Conservation (phyloP, 2,888 invertebrate genomes). For the Schizotus pectinicornis region DNA sequence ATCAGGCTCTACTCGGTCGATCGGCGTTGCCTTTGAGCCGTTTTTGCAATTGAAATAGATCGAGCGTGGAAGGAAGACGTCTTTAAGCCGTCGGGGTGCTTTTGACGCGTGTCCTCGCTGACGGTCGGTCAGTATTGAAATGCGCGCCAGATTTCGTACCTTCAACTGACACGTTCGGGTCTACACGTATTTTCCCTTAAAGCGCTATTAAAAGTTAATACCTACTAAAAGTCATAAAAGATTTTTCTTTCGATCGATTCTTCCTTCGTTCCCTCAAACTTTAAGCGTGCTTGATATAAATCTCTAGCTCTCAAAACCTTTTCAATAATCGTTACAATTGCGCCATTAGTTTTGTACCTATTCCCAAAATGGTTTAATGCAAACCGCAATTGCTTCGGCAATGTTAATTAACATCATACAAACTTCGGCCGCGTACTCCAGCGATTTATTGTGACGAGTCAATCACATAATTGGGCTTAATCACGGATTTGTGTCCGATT, state of each 20-base stretch:
- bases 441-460: constrained; percentile 38
- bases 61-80: constrained; percentile 4
- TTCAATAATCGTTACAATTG: background rate
- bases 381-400: no score
- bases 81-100: background rate
- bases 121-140: no score
- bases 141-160: no score
- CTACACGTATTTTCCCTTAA: background rate
- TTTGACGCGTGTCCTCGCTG: no score
- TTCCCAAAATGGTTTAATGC: no score
- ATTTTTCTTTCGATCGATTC: background rate
- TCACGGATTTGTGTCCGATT: constrained; percentile 31
- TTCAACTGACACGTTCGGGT: no score
- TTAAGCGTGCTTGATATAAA: no score
- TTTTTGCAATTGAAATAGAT: constrained; percentile 16
- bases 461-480: constrained; percentile 39
- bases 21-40: constrained; percentile 9
- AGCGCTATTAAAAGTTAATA: no score
- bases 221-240: no score
- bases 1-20: background rate
- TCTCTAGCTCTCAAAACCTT: background rate
- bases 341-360: background rate
- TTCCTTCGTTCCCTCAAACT: background rate
- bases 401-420: no score
- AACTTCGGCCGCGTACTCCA: background rate